Conservation (phyloP, 2,797 vertebrate genomes). For the Eupleurogrammus muticus region DNA sequence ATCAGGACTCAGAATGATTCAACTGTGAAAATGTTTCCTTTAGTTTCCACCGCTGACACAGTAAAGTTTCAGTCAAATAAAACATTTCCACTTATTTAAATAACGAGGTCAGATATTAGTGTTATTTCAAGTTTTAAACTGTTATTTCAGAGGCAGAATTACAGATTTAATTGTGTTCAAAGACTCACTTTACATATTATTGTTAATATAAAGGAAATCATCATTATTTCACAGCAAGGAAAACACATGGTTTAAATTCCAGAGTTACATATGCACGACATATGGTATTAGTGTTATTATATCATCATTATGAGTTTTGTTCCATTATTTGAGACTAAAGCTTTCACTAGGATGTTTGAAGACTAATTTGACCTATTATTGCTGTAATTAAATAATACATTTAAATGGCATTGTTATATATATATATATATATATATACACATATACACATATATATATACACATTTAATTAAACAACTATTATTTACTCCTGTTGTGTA, state of each 20-base stretch:
- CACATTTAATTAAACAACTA: no score
- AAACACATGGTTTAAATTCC: conserved; percentile 6
- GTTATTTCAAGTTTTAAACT: background rate
- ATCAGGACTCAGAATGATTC: background rate
- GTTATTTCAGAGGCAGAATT: background rate
- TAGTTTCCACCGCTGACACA: background rate
- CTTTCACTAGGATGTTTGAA: no score
- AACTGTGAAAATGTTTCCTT: background rate
- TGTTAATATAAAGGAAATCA: background rate
- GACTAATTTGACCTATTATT: no score
- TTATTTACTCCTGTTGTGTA: no score
- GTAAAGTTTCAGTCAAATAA: background rate
- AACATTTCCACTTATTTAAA: background rate
- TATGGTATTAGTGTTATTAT: no score
- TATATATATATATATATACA: no score
- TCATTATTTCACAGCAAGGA: background rate
- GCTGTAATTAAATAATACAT: no score
- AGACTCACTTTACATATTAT: background rate
- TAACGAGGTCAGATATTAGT: background rate
- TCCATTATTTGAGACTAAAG: no score
- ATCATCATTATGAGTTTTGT: no score
- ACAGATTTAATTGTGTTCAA: conserved; percentile 6
- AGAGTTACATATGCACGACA: background rate
- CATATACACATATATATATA: no score
- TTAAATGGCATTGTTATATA: no score